phyloP scores from a whole-genome alignment of 2,113 vertebrate genomes.

The Poeciliopsis retropinna region DNA sequence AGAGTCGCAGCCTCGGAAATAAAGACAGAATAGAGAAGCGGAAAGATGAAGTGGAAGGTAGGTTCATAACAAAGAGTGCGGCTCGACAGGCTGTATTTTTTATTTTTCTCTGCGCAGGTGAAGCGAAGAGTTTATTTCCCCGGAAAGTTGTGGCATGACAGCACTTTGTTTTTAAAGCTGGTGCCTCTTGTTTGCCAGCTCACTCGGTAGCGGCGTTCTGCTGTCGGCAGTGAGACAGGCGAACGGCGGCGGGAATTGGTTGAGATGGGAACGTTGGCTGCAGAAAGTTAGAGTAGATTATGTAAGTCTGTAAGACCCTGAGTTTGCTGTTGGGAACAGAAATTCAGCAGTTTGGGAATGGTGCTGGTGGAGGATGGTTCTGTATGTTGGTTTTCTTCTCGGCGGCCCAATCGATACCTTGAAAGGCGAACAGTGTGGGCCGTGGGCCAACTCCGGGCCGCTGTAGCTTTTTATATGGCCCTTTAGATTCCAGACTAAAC shows the following conservation, averaged over 20 bases:
- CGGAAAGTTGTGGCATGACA: constrained; percentile 54
- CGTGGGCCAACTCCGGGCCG: no score
- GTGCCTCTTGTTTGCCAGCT: constrained; percentile 42
- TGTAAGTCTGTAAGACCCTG: background rate
- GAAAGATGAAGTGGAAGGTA: constrained; percentile 4
- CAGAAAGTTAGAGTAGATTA: background rate
- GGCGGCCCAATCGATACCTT: no score
- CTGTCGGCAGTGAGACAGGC: constrained; percentile 36
- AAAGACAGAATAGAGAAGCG: constrained; percentile 18
- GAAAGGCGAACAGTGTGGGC: no score
- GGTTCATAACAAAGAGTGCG: background rate
- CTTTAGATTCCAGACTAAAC: no score
- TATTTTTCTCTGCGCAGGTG: constrained; percentile 4
- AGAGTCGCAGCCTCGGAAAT: constrained; percentile 12
- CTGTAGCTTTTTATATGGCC: no score
- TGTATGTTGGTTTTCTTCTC: no score
- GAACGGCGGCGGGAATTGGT: constrained; percentile 2
- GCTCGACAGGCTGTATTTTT: constrained; percentile 15
- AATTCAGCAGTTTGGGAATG: no score
- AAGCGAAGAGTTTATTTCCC: constrained; percentile 60
- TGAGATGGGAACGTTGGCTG: background rate
- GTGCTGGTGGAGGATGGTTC: no score
- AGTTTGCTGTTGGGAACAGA: no score
- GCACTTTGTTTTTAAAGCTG: constrained; percentile 49
- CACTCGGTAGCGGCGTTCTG: background rate